Evolutionary conservation across 1,140 invertebrate genomes (phyloP), one percentile per base, ranked within the genome.

Genomic region (Ips typographus): DNA sequence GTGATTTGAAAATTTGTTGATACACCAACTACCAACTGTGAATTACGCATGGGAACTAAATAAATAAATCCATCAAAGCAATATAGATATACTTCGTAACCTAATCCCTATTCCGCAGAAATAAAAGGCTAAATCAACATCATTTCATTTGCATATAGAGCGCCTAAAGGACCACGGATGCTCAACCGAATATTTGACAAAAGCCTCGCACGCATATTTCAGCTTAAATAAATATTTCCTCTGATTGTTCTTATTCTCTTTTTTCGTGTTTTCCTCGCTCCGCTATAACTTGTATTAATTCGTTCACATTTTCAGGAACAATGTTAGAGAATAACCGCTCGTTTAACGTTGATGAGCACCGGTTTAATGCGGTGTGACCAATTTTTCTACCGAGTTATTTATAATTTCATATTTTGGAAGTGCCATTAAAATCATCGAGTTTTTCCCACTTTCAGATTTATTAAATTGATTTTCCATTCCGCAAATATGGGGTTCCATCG

Each of bases 211-310:
- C 47, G 59, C 59, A 61, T 61, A 61, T 61, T 61, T 61, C 37
- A 38, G 42, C 42, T 61, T 61, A 61, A 61, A 47, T 44, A 61
- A 61, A 61, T 61, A 61, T 61, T 61, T 61, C 39, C 59, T 61
- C 41, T 44, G 59, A 61, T 61, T 61, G 43, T 61, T 5, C 55
- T 57, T 57, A 57, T 57, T 57, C 55, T 57, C 55, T 57, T 57
- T 52, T 57, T 39, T 39, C 37, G 7, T 57, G 55, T 57, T 22
- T 22, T 61, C 42, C 59, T 47, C 41, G 22, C 41, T 61, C 6
- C 38, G 1, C 36, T 38, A 39, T 58, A 40, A 39, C 2, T 58
- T 58, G n/a, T 52, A 40, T 58, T 58, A 58, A 58, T 1, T 40
- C 56, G 6, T 49, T 22, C 47, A 2, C 7, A 7, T 7, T 22